phyloP scores from a whole-genome alignment of 2,797 vertebrate genomes.

The Oceanodroma leucorhoa region DNA sequence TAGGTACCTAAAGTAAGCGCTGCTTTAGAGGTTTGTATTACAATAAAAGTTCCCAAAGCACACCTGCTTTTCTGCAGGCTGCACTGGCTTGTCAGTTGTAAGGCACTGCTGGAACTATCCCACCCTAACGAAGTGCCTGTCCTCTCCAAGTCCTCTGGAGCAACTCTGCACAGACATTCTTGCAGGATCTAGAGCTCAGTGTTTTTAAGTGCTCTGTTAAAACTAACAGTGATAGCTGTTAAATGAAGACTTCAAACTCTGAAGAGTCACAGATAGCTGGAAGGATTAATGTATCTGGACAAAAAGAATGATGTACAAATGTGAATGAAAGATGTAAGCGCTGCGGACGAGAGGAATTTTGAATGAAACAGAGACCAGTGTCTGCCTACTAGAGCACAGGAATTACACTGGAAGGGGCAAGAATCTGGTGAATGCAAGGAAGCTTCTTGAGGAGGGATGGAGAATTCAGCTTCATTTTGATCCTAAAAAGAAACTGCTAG shows the following conservation, averaged over 20 bases:
- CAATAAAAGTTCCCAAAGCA: neutral
- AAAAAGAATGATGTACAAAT: neutral
- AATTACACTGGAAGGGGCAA: neutral
- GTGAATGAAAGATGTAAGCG: accelerated
- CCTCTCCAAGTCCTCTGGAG: neutral
- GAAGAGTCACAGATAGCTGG: neutral
- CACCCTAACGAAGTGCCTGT: neutral
- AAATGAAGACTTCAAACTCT: neutral
- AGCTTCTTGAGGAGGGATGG: neutral
- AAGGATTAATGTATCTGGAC: neutral
- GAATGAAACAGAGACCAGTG: neutral
- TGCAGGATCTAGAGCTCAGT: neutral
- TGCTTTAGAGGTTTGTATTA: neutral
- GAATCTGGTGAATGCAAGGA: neutral
- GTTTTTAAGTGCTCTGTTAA: neutral
- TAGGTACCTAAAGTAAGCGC: neutral
- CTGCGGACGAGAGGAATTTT: neutral
- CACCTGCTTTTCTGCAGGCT: neutral
- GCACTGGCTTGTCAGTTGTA: neutral
- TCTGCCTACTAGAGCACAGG: neutral
- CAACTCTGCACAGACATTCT: neutral
- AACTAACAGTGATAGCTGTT: neutral
- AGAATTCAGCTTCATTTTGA: neutral
- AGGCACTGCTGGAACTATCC: neutral
- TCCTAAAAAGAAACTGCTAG: neutral